Evolutionary conservation across 2,888 invertebrate genomes (phyloP), one percentile per base, ranked within the genome.

Genomic region (Dioctria rufipes): DNA sequence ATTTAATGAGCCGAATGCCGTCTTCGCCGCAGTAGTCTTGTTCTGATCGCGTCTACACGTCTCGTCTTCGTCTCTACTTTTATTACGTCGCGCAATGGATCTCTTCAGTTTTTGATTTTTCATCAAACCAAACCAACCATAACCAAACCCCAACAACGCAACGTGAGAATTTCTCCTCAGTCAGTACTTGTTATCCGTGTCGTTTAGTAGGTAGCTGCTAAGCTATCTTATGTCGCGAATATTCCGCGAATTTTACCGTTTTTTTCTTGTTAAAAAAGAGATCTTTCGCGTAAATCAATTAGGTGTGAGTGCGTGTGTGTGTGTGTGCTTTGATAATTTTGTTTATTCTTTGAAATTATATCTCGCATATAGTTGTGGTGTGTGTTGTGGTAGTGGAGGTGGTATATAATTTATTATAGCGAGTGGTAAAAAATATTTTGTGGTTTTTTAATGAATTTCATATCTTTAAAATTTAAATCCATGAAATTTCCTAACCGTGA

Each of bases 131-230:
- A n/a, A 25, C 25, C 25, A 25, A 25, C 25, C 25, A 25, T 2
- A 25, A 25, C 25, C 25, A 25, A 25, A 25, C 1, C 25, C 25
- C 25, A 25, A 25, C 25, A 25, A 25, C 25, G 25, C 25, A 54
- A 25, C 43, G 58, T 43, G 60, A 60, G 40, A 77, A 63, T 63
- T 77, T 63, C 75, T 42, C 42, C 61, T 58, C 39, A 77, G 77
- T 77, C 43, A 77, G 77, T 77, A 77, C 77, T 63, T 77, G 61
- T 39, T 37, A 63, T 49, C 51, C n/a, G 77, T 42, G 37, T 2
- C 61, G 25, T 25, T 25, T 25, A 25, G 4, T 37, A 6, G 5
- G 40, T 37, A 5, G 77, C 61, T 77, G 63, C 39, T 63, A n/a
- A 4, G 8, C 11, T 40, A 37, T 40, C 25, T 25, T 25, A 25